Conservation (phyloP, 23 tunicate genomes). For the Phallusia fumigata region DNA sequence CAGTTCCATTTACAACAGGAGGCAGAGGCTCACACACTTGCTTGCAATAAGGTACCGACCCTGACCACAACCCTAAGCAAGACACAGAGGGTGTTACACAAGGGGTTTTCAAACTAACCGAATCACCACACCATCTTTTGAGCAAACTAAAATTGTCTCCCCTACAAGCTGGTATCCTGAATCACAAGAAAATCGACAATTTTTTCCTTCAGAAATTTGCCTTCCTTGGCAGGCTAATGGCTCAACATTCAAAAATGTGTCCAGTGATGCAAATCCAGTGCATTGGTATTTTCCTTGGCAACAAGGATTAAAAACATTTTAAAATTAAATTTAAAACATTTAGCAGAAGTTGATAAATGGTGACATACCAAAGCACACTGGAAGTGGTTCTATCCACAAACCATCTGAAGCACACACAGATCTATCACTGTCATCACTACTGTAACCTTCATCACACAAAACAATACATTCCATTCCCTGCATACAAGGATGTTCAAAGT, state of each 20-base stretch:
- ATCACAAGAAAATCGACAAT: constrained; percentile 46
- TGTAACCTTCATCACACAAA: constrained; percentile 42
- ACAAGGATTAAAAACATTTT: no score
- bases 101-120: not conserved
- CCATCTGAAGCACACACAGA: constrained; percentile 59
- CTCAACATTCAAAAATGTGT: constrained; percentile 18
- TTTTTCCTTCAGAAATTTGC: constrained; percentile 40
- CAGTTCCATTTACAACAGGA: constrained; percentile 10
- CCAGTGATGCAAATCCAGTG: not conserved
- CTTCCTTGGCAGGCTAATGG: constrained; percentile 29
- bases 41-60: constrained; percentile 32
- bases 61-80: constrained; percentile 49
- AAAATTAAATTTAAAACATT: not conserved
- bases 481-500: not conserved
- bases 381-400: constrained; percentile 54
- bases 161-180: constrained; percentile 42
- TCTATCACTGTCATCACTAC: constrained; percentile 15
- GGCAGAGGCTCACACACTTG: constrained; percentile 42
- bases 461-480: constrained; percentile 66
- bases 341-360: not conserved
- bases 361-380: constrained; percentile 48
- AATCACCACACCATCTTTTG: constrained; percentile 38
- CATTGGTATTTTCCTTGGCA: constrained; percentile 49
- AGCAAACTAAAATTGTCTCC: constrained; percentile 18
- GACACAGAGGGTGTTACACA: not conserved